Conservation (phyloP, 2,113 vertebrate species). For the Alectura lathami region DNA sequence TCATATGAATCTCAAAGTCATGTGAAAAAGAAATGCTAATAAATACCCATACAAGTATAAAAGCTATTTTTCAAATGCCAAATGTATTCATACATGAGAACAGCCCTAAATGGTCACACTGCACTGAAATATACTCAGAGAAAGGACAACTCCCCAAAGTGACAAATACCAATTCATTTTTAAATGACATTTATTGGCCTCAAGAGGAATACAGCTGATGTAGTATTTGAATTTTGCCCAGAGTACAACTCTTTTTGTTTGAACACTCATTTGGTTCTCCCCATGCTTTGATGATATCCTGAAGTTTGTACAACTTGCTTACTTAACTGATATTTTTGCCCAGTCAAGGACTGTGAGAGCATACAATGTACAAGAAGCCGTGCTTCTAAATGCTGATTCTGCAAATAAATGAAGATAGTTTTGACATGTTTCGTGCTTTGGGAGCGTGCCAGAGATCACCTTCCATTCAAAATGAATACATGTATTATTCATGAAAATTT, state of each 20-base stretch:
- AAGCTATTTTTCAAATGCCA: background rate
- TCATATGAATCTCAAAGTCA: background rate
- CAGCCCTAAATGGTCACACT: background rate
- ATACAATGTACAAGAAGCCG: background rate
- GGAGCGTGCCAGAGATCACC: background rate
- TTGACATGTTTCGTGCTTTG: background rate
- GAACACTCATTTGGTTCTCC: background rate
- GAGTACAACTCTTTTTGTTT: background rate
- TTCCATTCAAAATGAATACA: constrained; percentile 17
- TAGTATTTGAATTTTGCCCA: background rate
- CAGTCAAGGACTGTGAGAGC: background rate
- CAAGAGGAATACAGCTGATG: background rate
- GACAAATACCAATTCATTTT: background rate
- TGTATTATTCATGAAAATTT: constrained; percentile 10
- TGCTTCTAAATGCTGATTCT: background rate
- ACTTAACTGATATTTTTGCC: background rate
- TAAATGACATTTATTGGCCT: background rate
- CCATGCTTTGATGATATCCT: background rate
- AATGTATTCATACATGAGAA: background rate
- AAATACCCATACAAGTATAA: background rate
- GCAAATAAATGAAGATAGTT: constrained; percentile 1
- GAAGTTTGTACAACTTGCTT: background rate
- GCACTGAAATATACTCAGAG: background rate
- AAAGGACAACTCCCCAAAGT: background rate
- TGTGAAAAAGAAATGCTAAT: background rate